phyloP scores from a whole-genome alignment of 2,888 invertebrate species.

The Smittia sp. region DNA sequence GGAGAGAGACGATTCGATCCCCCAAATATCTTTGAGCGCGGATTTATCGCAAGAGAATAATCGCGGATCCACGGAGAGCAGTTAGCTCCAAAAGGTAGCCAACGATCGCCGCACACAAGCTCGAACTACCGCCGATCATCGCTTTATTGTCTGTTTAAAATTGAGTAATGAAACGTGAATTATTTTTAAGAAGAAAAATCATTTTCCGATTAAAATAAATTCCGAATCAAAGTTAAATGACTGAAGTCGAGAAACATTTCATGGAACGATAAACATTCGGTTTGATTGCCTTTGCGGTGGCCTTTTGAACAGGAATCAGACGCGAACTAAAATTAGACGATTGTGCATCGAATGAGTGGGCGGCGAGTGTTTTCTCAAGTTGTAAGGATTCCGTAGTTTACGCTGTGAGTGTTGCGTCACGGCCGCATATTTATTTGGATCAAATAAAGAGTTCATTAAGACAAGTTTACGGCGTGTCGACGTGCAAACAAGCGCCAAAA shows the following conservation, averaged over 20 bases:
- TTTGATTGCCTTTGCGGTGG: background rate
- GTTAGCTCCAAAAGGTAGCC: too few species aligned
- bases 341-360: slow-evolving; percentile 6
- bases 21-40: too few species aligned
- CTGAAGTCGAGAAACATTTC: too few species aligned
- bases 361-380: background rate
- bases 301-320: background rate
- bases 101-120: too few species aligned
- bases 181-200: background rate
- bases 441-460: too few species aligned
- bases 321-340: background rate
- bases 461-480: too few species aligned
- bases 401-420: background rate
- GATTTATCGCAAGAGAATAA: too few species aligned
- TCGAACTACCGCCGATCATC: background rate
- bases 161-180: background rate
- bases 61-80: too few species aligned
- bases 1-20: too few species aligned
- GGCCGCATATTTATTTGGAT: background rate
- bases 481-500: too few species aligned
- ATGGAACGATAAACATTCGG: background rate
- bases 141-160: background rate
- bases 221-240: background rate
- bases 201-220: background rate
- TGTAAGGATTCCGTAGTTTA: background rate